Conservation (phyloP, 2,797 vertebrate species). For the Bradypodion ventrale region DNA sequence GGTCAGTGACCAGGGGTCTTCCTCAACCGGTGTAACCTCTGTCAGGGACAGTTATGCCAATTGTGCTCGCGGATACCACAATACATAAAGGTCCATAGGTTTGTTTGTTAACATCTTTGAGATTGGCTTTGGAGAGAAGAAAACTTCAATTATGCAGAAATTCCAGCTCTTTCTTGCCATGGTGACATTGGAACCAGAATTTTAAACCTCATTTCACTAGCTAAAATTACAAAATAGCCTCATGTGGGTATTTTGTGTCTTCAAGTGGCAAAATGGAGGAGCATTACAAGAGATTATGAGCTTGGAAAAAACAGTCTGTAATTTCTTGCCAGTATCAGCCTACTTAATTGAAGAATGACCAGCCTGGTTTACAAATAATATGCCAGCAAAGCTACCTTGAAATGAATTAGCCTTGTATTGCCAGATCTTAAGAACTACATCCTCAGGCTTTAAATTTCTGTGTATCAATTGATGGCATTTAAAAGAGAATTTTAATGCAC, state of each 20-base stretch:
- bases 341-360: conserved; percentile 41
- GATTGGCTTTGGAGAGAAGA: conserved; percentile 38
- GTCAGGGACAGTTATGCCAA: too few relatives aligned
- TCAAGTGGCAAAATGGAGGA: conserved; percentile 39
- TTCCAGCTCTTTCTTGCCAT: conserved; percentile 46
- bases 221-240: conserved; percentile 36
- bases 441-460: conserved; percentile 45
- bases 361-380: neutral
- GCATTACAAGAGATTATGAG: conserved; percentile 51
- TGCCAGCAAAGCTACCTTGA: neutral
- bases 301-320: conserved; percentile 44
- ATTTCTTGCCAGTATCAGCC: conserved; percentile 41
- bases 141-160: conserved; percentile 39
- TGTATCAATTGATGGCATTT: conserved; percentile 35
- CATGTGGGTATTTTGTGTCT: conserved; percentile 55
- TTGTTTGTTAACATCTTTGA: conserved; percentile 6
- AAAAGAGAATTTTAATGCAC: conserved; percentile 31
- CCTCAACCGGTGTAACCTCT: too few relatives aligned
- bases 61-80: too few relatives aligned
- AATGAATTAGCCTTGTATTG: neutral
- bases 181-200: conserved; percentile 43
- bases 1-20: too few relatives aligned
- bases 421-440: neutral
- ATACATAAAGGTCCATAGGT: conserved; percentile 33
- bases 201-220: conserved; percentile 59